Evolutionary conservation across 2,888 invertebrate genomes (phyloP).

Genomic region (Latrodectus elegans): DNA sequence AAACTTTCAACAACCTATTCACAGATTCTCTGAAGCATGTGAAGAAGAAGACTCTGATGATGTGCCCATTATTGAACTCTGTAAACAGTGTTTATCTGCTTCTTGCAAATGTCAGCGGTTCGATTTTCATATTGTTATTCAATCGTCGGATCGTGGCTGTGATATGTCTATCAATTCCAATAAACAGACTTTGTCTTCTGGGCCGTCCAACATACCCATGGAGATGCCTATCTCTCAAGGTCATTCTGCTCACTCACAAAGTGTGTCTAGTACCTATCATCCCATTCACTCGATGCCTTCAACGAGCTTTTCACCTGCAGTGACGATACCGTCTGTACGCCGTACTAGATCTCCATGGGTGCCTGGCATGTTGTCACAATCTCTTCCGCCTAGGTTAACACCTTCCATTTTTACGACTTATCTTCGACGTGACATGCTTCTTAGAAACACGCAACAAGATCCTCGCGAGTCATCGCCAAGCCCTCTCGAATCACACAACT

Average conservation of each 20-base stretch:
- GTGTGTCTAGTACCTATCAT: neutral
- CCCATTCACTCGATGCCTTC: neutral
- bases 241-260: neutral
- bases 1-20: neutral
- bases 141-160: slow-evolving; percentile 2
- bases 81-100: no score
- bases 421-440: no score
- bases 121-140: slow-evolving; percentile 11
- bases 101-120: slow-evolving; percentile 19
- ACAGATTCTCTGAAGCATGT: neutral
- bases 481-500: no score
- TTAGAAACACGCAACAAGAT: no score
- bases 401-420: no score
- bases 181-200: neutral
- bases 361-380: no score
- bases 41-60: slow-evolving; percentile 6
- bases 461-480: no score
- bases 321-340: no score
- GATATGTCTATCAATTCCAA: slow-evolving; percentile 26
- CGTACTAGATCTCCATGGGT: no score
- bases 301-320: neutral
- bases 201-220: slow-evolving; percentile 47
- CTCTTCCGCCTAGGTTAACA: no score
- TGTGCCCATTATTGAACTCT: slow-evolving; percentile 8
- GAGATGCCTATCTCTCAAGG: slow-evolving; percentile 11